These are phyloP conservation scores for Clanis bilineata DNA, from an alignment of 2,888 invertebrate genomes.

Conservation along the genomic window DNA sequence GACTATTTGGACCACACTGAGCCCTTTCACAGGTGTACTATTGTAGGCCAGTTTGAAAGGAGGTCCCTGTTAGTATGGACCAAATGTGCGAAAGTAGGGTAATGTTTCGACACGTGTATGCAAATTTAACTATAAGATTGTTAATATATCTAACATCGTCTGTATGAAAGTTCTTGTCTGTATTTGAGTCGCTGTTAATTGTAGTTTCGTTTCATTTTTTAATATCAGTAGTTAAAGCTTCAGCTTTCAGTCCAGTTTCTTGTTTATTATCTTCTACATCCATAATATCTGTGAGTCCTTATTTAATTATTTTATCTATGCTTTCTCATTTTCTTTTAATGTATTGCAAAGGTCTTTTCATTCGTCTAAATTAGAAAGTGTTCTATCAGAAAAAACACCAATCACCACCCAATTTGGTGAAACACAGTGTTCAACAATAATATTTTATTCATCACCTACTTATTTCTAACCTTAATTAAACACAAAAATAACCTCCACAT, in stretches of 20 bases:
- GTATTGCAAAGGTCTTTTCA: too few relatives aligned
- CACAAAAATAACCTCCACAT: not conserved
- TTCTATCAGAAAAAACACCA: not conserved
- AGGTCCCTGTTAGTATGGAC: not conserved
- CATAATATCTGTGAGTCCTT: too few relatives aligned
- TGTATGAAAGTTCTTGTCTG: too few relatives aligned
- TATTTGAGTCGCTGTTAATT: too few relatives aligned
- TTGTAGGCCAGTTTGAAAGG: not conserved
- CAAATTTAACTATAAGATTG: not conserved
- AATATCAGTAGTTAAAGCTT: too few relatives aligned
- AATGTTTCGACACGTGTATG: not conserved
- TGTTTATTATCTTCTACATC: too few relatives aligned
- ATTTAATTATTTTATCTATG: too few relatives aligned
- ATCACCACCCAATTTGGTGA: not conserved
- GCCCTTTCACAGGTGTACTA: not conserved
- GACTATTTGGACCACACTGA: not conserved
- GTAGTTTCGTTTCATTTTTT: too few relatives aligned
- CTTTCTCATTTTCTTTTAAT: too few relatives aligned
- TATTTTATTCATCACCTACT: not conserved
- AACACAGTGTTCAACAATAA: not conserved
- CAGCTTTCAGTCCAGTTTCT: too few relatives aligned
- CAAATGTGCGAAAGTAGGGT: not conserved
- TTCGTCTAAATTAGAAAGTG: not conserved
- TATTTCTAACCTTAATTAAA: not conserved
- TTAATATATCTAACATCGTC: not conserved